phyloP scores from a whole-genome alignment of 2,888 invertebrate genomes.

The Neoitamus cyanurus region DNA sequence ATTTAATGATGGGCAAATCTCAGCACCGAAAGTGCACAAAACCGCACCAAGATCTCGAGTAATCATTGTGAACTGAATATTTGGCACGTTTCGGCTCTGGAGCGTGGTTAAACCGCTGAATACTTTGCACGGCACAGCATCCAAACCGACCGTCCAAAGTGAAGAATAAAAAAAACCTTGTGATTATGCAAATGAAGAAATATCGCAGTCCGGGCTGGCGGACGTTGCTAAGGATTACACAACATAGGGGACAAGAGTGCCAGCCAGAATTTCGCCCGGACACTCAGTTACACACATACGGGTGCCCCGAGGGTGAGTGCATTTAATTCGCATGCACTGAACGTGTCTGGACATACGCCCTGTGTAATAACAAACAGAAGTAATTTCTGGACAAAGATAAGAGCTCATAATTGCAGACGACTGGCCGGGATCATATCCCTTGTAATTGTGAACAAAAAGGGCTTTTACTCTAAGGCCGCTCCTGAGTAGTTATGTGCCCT shows the following conservation, averaged over 20 bases:
- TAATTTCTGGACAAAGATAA: constrained; percentile 37
- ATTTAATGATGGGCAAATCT: background rate
- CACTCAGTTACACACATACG: background rate
- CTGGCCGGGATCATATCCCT: constrained; percentile 36
- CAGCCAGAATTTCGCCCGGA: constrained; percentile 8
- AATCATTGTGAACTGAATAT: constrained; percentile 32
- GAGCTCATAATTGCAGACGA: constrained; percentile 45
- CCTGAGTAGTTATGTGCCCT: constrained; percentile 15
- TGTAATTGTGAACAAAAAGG: constrained; percentile 32
- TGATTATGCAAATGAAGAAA: constrained; percentile 44
- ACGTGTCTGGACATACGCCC: constrained; percentile 46
- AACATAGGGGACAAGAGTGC: constrained; percentile 8
- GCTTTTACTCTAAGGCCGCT: background rate
- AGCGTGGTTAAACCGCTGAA: constrained; percentile 13
- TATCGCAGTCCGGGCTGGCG: constrained; percentile 25
- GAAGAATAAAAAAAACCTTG: constrained; percentile 8
- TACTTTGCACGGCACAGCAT: background rate
- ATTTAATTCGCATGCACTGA: constrained; percentile 32
- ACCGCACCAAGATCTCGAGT: constrained; percentile 14
- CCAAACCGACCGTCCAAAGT: background rate
- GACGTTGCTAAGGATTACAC: background rate
- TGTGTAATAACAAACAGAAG: constrained; percentile 44
- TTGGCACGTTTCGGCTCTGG: constrained; percentile 23
- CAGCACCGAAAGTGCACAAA: constrained; percentile 23
- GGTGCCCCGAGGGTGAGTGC: constrained; percentile 39